Evolutionary conservation across 2,113 vertebrate genomes (phyloP).

Genomic region (Oreochromis spilurus): DNA sequence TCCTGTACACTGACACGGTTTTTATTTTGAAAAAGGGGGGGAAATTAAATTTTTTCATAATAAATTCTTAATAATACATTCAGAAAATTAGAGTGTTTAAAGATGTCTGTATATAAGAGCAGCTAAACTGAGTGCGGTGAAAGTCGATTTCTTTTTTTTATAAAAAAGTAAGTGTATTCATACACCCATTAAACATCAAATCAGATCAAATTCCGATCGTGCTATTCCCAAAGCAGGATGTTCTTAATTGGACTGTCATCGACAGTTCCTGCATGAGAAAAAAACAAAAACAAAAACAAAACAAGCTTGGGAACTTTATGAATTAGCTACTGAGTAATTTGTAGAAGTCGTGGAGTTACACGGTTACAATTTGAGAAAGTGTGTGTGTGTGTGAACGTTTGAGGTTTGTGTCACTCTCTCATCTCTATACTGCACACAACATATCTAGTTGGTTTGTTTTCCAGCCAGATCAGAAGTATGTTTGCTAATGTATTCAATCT

Average conservation of each 20-base stretch:
- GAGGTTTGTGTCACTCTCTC: background rate
- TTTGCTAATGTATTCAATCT: conserved; percentile 62
- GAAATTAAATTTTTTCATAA: background rate
- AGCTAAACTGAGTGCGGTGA: background rate
- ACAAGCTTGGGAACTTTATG: background rate
- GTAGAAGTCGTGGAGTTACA: background rate
- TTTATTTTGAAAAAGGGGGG: background rate
- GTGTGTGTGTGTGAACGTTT: background rate
- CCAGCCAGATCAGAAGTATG: conserved; percentile 30
- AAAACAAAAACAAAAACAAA: background rate
- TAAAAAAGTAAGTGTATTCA: background rate
- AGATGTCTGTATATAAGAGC: background rate
- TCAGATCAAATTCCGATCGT: background rate
- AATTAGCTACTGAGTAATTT: conserved; percentile 2
- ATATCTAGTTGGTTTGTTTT: conserved; percentile 51
- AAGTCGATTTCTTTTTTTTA: background rate
- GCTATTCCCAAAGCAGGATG: background rate
- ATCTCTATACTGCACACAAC: conserved; percentile 24
- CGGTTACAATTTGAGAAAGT: background rate
- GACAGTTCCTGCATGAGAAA: background rate
- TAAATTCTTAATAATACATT: background rate
- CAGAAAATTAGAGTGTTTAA: background rate
- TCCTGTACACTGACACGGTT: background rate
- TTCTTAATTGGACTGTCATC: background rate
- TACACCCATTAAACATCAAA: background rate